Conservation (phyloP, 1,140 invertebrate species). For the Sarcophaga peregrina region DNA sequence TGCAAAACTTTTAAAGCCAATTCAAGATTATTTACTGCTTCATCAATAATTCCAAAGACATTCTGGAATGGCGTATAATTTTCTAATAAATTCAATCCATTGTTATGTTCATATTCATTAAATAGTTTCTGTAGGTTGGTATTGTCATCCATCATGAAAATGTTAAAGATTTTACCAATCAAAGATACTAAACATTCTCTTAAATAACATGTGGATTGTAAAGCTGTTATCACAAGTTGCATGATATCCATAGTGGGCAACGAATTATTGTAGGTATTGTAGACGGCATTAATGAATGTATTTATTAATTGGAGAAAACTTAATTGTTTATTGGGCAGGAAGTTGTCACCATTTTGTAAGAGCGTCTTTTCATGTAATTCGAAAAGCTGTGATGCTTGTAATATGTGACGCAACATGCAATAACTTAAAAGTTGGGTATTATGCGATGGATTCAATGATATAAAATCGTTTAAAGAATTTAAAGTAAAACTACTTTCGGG, state of each 20-base stretch:
- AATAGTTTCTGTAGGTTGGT: background rate
- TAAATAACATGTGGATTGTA: background rate
- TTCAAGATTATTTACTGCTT: background rate
- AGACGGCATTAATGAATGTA: background rate
- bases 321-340: background rate
- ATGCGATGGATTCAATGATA: background rate
- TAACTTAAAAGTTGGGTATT: background rate
- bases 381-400: background rate
- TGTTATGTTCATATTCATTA: background rate
- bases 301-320: constrained; percentile 1
- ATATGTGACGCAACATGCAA: background rate
- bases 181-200: background rate
- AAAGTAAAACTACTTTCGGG: background rate
- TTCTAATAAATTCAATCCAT: background rate
- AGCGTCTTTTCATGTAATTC: background rate
- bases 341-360: background rate
- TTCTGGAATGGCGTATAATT: background rate
- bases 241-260: background rate
- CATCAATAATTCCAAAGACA: background rate
- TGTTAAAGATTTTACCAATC: background rate
- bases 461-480: constrained; percentile 3
- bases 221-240: background rate
- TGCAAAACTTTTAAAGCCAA: background rate
- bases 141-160: constrained; percentile 12
- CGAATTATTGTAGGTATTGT: background rate